Conservation (phyloP, 1,140 invertebrate species). For the Cephus cinctus region DNA sequence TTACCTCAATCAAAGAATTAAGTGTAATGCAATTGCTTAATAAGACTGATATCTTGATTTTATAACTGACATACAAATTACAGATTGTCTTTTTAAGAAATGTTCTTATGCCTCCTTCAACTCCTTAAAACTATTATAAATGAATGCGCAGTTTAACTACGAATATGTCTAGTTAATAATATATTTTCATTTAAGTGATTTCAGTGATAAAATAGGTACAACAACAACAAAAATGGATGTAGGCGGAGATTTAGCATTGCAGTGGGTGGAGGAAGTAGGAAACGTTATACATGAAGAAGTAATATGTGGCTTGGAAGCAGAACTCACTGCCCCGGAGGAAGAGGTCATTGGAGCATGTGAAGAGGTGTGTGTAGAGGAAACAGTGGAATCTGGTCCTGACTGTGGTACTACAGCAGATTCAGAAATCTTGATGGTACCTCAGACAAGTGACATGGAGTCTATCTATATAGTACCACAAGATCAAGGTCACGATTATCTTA, state of each 20-base stretch:
- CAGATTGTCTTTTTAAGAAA: too few relatives aligned
- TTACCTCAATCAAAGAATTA: too few relatives aligned
- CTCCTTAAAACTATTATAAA: too few relatives aligned
- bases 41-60: too few relatives aligned
- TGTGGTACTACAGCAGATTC: slow-evolving; percentile 44
- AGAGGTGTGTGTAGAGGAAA: slow-evolving; percentile 56
- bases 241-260: slow-evolving; percentile 51
- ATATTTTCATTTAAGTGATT: slow-evolving; percentile 35
- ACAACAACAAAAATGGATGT: slow-evolving; percentile 40
- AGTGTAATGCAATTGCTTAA: too few relatives aligned
- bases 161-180: too few relatives aligned
- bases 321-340: slow-evolving; percentile 43
- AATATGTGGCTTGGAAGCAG: slow-evolving; percentile 62
- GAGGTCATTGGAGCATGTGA: slow-evolving; percentile 53
- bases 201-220: slow-evolving; percentile 37
- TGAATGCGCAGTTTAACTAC: too few relatives aligned
- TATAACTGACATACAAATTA: too few relatives aligned
- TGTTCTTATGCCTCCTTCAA: too few relatives aligned
- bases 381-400: slow-evolving; percentile 51
- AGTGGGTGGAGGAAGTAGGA: slow-evolving; percentile 60
- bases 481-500: slow-evolving; percentile 57
- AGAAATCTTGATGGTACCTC: slow-evolving; percentile 48
- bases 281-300: slow-evolving; percentile 64
- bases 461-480: slow-evolving; percentile 53
- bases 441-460: slow-evolving; percentile 50